These are phyloP conservation scores for Linyphia triangularis DNA, from an alignment of 2,888 invertebrate species.

Conservation along the genomic window DNA sequence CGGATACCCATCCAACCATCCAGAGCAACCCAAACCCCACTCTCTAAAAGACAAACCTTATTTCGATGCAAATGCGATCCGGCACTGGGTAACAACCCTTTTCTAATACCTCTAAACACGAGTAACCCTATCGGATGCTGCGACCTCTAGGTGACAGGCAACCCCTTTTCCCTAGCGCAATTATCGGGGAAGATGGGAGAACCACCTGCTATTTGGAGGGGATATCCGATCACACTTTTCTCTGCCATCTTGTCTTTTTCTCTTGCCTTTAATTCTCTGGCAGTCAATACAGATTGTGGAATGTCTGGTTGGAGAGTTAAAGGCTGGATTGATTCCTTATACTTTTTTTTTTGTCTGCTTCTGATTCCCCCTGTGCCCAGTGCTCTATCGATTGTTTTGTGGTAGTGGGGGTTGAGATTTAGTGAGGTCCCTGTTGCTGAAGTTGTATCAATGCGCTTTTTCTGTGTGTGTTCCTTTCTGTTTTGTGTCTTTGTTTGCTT, in stretches of 20 bases:
- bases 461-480: background rate
- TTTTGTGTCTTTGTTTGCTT: background rate
- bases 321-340: constrained; percentile 38
- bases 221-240: constrained; percentile 43
- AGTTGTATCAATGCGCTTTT: background rate
- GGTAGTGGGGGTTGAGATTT: background rate
- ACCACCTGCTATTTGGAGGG: constrained; percentile 55
- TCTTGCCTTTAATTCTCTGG: constrained; percentile 22
- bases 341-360: background rate
- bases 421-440: constrained; percentile 7
- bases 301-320: constrained; percentile 42
- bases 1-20: constrained; percentile 10
- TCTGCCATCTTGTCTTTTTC: constrained; percentile 20
- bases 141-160: constrained; percentile 1
- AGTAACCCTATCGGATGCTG: constrained; percentile 5
- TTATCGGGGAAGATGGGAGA: constrained; percentile 44
- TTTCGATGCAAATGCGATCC: constrained; percentile 58
- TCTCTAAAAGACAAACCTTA: constrained; percentile 65
- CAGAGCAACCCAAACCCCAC: background rate
- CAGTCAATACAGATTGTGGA: constrained; percentile 62
- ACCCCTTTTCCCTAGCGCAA: constrained; percentile 24
- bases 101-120: constrained; percentile 37
- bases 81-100: constrained; percentile 7
- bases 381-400: constrained; percentile 27
- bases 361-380: background rate